Evolutionary conservation across 92 coral and sea anemone species (phyloP).

Genomic region (Phymanthus crucifer): DNA sequence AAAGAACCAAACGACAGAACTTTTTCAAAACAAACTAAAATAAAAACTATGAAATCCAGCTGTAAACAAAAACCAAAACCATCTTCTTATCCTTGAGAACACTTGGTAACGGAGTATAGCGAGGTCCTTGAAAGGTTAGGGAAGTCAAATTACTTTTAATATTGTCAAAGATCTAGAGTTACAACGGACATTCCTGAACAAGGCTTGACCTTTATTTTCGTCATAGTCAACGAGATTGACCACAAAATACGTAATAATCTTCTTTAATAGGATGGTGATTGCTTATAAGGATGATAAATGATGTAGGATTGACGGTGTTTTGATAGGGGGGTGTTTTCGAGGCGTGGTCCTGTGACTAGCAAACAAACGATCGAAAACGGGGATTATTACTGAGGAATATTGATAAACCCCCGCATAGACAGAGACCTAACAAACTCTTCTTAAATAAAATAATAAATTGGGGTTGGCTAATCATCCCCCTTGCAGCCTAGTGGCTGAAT

Average conservation of each 20-base stretch:
- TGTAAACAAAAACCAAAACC: not conserved
- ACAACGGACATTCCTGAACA: not conserved
- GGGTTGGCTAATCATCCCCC: no score
- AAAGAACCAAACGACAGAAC: no score
- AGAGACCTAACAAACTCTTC: no score
- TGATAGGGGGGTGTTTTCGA: not conserved
- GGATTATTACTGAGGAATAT: no score
- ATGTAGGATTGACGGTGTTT: not conserved
- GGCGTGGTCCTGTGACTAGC: not conserved
- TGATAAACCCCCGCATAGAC: no score
- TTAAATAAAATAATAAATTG: no score
- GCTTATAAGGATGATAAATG: not conserved
- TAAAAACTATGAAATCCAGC: no score
- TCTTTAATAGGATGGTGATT: not conserved
- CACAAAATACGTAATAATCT: not conserved
- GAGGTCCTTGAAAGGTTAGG: not conserved
- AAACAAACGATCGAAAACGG: no score
- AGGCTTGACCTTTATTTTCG: not conserved
- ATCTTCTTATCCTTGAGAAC: not conserved
- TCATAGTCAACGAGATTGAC: not conserved
- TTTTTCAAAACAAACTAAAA: no score
- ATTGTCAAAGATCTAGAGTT: not conserved
- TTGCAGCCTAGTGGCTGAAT: no score
- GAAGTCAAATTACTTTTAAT: not conserved
- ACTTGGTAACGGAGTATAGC: not conserved